phyloP scores from a whole-genome alignment of 2,113 vertebrate genomes.

The Brevimyrus niger region DNA sequence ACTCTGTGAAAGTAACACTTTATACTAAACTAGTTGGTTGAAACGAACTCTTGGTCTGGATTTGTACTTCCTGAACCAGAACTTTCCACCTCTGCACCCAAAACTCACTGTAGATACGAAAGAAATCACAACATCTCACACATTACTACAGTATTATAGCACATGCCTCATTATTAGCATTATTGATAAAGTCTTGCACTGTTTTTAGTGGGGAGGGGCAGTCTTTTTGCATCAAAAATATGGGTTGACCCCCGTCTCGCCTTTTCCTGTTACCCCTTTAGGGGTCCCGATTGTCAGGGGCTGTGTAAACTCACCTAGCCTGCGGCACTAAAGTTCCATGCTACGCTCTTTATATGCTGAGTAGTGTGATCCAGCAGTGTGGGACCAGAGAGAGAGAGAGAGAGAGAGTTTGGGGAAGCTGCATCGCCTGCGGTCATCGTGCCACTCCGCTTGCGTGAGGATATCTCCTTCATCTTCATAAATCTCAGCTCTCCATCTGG shows the following conservation, averaged over 20 bases:
- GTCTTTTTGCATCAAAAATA: background rate
- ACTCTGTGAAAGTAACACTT: background rate
- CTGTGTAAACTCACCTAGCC: constrained; percentile 65
- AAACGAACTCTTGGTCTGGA: background rate
- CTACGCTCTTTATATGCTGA: constrained; percentile 55
- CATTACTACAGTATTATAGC: background rate
- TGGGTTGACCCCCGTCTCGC: background rate
- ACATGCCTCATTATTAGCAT: background rate
- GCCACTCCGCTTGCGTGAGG: constrained; percentile 53
- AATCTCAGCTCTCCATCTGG: constrained; percentile 41
- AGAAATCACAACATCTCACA: background rate
- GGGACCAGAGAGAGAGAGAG: constrained; percentile 37
- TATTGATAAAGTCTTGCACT: background rate
- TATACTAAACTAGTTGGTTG: background rate
- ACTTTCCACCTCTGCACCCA: background rate
- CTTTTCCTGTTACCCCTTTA: background rate
- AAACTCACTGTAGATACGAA: background rate
- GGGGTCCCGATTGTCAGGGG: background rate
- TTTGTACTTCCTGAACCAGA: background rate
- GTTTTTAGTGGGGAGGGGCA: background rate
- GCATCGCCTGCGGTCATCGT: constrained; percentile 39
- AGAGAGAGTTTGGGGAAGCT: constrained; percentile 29
- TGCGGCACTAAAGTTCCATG: constrained; percentile 48
- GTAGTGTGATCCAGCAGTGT: constrained; percentile 44
- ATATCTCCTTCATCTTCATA: constrained; percentile 46